A percentile compares a stretch with the other conserved stretches of the same genome.
phyloP scores from a whole-genome alignment of 2,113 vertebrate species.

The Sander vitreus region DNA sequence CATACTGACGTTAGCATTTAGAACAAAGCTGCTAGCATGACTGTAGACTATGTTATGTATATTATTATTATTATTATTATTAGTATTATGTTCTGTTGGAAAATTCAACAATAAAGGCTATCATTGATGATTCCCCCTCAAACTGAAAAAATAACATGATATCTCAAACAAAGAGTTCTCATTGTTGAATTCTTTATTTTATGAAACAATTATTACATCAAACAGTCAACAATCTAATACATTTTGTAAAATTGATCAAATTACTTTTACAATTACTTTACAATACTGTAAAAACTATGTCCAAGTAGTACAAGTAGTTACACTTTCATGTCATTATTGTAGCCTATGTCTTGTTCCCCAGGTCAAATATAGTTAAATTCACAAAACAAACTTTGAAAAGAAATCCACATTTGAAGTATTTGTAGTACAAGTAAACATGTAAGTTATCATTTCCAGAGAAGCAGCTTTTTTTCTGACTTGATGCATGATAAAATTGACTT shows the following conservation, averaged over 20 bases:
- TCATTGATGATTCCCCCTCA: too few species aligned
- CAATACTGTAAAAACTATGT: neutral
- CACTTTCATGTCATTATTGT: neutral
- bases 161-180: neutral
- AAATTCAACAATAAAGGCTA: neutral
- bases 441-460: neutral
- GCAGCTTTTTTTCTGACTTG: neutral
- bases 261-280: too few species aligned
- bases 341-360: neutral
- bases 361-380: neutral
- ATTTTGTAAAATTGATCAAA: slow-evolving; percentile 23
- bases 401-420: neutral
- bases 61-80: too few species aligned
- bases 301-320: neutral
- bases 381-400: neutral
- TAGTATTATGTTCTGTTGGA: too few species aligned
- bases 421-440: neutral
- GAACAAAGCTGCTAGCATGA: too few species aligned
- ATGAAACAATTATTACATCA: slow-evolving; percentile 39
- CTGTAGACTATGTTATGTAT: neutral
- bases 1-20: too few species aligned
- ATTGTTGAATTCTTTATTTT: slow-evolving; percentile 18
- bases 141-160: neutral
- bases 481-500: neutral
- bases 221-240: neutral